Percentiles rank a stretch among this genome's conserved stretches.
Conservation (phyloP, 2,797 vertebrate species). For the Semotilus atromaculatus region DNA sequence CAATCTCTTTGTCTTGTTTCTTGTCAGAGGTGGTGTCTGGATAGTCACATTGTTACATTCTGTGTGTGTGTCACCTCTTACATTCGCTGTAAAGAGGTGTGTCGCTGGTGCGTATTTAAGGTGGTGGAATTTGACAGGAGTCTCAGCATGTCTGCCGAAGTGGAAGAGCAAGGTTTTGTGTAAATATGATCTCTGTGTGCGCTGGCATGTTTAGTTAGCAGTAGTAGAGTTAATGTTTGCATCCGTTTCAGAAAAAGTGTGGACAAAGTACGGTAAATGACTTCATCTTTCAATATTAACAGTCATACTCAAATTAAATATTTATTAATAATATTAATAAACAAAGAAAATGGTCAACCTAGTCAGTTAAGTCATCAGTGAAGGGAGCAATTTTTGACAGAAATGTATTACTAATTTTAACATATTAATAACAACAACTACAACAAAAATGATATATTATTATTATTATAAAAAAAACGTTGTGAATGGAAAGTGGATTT, state of each 20-base stretch:
- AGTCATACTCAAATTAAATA: background rate
- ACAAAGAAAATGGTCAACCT: background rate
- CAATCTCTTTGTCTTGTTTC: too few relatives aligned
- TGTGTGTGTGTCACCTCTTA: background rate
- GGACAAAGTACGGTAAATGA: conserved; percentile 5
- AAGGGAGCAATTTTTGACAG: background rate
- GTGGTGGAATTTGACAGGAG: background rate
- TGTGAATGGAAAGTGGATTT: background rate
- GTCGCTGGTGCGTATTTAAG: background rate
- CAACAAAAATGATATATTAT: background rate
- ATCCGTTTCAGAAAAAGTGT: background rate
- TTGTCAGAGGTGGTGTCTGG: background rate
- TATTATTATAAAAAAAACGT: background rate
- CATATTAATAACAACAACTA: background rate
- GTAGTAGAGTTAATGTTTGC: background rate
- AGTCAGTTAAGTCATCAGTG: background rate
- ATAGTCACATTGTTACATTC: background rate
- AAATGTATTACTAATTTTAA: background rate
- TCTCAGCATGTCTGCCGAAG: conserved; percentile 23
- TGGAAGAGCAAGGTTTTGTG: conserved; percentile 18
- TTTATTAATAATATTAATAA: background rate
- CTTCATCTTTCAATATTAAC: conserved; percentile 1
- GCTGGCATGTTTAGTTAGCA: background rate
- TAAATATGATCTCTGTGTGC: background rate
- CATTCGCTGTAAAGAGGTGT: background rate